These are phyloP conservation scores for Lycophotia porphyrea DNA, from an alignment of 2,888 invertebrate genomes.

Conservation along the genomic window DNA sequence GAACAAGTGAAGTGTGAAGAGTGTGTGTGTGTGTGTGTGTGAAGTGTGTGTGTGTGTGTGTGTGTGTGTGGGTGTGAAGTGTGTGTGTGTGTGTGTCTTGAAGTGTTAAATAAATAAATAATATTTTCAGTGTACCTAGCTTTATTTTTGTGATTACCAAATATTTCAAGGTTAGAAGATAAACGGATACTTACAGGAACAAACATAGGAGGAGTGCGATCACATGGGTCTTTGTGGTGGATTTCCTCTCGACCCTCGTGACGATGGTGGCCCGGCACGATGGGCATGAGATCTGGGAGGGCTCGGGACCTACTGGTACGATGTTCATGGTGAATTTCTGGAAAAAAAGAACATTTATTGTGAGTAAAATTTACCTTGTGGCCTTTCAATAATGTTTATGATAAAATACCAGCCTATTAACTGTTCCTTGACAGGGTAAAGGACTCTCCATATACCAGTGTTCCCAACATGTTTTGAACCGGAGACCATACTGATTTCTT, in stretches of 20 bases:
- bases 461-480: neutral
- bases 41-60: too few relatives aligned
- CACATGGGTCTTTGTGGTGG: conserved; percentile 89
- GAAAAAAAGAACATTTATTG: conserved; percentile 1
- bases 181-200: conserved; percentile 69
- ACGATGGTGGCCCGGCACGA: conserved; percentile 86
- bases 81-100: too few relatives aligned
- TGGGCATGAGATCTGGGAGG: conserved; percentile 86
- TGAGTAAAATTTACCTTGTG: neutral
- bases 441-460: neutral
- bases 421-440: neutral
- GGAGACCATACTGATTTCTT: neutral
- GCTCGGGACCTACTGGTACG: conserved; percentile 84
- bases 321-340: conserved; percentile 65
- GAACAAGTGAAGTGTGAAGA: too few relatives aligned
- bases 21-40: too few relatives aligned
- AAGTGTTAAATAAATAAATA: too few relatives aligned
- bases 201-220: conserved; percentile 85
- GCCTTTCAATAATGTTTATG: neutral
- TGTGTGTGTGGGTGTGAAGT: too few relatives aligned
- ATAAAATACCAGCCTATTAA: neutral
- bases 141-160: neutral
- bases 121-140: neutral
- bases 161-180: neutral
- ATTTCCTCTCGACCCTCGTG: conserved; percentile 82